phyloP scores from a whole-genome alignment of 1,140 invertebrate species.

The Paraescarpia echinospica region DNA sequence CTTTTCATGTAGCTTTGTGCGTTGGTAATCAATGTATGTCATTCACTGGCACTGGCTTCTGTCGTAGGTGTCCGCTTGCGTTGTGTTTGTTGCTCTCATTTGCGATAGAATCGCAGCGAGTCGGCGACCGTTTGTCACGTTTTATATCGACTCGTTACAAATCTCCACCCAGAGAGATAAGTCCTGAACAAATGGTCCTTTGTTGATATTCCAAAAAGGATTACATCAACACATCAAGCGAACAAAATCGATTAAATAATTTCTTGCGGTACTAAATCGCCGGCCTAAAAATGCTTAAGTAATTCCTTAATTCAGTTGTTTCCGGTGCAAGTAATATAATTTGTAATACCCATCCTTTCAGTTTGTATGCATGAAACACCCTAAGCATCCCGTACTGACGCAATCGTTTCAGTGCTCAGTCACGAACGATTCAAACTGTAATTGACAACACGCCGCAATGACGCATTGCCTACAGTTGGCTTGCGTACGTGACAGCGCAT shows the following conservation, averaged over 20 bases:
- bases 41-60: background rate
- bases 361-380: too few species aligned
- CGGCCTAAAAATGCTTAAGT: too few species aligned
- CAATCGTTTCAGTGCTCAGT: too few species aligned
- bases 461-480: background rate
- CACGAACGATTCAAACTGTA: too few species aligned
- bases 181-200: background rate
- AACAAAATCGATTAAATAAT: too few species aligned
- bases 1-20: background rate
- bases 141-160: background rate
- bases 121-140: background rate
- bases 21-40: background rate
- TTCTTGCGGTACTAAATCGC: too few species aligned
- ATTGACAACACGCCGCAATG: too few species aligned
- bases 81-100: background rate
- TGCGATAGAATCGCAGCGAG: background rate
- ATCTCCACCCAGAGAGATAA: background rate
- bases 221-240: background rate
- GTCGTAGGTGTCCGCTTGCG: too few species aligned
- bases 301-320: too few species aligned
- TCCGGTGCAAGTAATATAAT: too few species aligned
- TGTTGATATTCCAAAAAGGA: background rate
- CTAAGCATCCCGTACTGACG: too few species aligned
- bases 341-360: too few species aligned
- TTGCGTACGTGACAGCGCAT: background rate